Base-by-base conservation (phyloP, 2,113 vertebrate genomes). In the Balaenoptera acutorostrata region DNA sequence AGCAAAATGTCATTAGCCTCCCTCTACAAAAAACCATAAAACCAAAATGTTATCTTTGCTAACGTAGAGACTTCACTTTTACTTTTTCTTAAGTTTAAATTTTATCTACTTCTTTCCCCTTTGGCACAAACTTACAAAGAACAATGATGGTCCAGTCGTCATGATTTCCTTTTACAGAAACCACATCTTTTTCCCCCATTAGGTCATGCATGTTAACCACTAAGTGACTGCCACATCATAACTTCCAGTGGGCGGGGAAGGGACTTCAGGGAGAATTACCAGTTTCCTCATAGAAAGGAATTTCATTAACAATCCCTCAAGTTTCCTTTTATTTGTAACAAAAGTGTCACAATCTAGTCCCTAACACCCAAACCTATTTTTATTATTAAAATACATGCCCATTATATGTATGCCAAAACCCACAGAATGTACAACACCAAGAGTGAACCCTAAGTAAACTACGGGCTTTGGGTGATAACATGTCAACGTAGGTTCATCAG, bases 121-220 rank as follows among this genome's bases (percentile, higher is more conserved):
- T 44, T 49, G 44, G 21, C 18, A 72, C 57, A 31, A 71, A 52
- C 46, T 88, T 78, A 86, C 72, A 95, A 93, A 75, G 41, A 91
- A 68, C 9, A 21, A 36, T 52, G 31, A 71, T 25, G 8, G 39
- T 61, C 46, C 29, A 92, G 72, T 69, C 75, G 63, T 72, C 71
- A 46, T 44, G 71, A 90, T 90, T 93, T 97, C 95, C 80, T 93
- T 61, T 90, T 80, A 72, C 18, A 92, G 75, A 95, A 90, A 96
- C 64, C 80, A 68, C 88, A 81, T 91, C 57, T 71, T 85, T 75
- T 68, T 12, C 41, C 17, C 49, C 41, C 64, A 23, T 84, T 71
- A 88, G 64, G 15, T 85, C 92, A 97, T 85, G 15, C 9, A 17
- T 72, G 14, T 63, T 77, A 90, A 93, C 25, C 89, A 95, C 75